Conservation (phyloP, 2,888 invertebrate genomes). For the Cephonodes hylas region DNA sequence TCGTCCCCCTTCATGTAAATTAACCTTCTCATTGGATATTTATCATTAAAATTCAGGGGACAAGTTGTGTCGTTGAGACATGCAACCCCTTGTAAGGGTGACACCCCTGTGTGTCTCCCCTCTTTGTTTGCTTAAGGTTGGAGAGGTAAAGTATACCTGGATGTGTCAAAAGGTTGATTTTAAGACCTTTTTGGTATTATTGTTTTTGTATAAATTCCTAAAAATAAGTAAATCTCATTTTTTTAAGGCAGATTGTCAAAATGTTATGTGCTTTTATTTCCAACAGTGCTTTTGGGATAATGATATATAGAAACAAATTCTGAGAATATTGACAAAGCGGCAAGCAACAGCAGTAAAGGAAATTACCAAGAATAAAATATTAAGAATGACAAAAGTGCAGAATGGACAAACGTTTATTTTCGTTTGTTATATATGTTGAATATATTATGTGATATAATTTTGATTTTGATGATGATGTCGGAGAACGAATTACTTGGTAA, state of each 20-base stretch:
- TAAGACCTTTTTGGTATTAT: neutral
- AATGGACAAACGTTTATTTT: too few relatives aligned
- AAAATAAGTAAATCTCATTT: too few relatives aligned
- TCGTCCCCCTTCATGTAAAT: conserved; percentile 32
- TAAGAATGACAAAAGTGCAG: neutral
- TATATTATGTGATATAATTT: too few relatives aligned
- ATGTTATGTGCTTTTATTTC: neutral
- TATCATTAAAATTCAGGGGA: conserved; percentile 49
- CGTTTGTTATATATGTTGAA: too few relatives aligned
- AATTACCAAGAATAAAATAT: neutral
- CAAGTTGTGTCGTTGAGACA: conserved; percentile 33
- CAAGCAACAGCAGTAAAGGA: neutral
- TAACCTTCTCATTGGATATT: conserved; percentile 41
- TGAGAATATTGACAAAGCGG: neutral
- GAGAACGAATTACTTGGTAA: too few relatives aligned
- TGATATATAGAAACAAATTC: neutral
- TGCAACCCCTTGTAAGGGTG: conserved; percentile 38
- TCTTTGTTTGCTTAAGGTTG: conserved; percentile 18
- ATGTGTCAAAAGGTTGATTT: neutral
- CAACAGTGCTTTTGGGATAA: neutral
- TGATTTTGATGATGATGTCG: too few relatives aligned
- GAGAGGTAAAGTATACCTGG: conserved; percentile 18
- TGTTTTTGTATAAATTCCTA: too few relatives aligned
- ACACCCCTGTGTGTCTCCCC: conserved; percentile 37
- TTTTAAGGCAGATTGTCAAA: too few relatives aligned